Conservation (phyloP, 23 tunicate species). For the Ascidia mentula region DNA sequence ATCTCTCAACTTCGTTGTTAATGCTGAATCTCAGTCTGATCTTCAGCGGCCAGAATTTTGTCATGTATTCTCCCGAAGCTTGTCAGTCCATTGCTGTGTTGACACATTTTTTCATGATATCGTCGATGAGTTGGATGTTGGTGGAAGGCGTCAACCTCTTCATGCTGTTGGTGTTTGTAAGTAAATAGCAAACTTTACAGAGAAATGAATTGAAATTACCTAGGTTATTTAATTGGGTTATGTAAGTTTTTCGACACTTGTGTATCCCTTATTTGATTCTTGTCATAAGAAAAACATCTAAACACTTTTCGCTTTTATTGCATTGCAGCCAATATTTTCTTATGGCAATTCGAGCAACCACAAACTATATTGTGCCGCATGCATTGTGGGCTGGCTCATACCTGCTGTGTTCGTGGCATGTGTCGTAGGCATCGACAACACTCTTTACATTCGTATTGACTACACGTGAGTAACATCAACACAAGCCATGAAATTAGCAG, state of each 20-base stretch:
- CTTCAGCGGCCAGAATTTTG: conserved; percentile 7
- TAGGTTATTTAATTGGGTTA: too few relatives aligned
- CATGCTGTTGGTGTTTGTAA: conserved; percentile 1
- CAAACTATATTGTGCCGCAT: too few relatives aligned
- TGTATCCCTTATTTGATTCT: too few relatives aligned
- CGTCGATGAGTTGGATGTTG: conserved; percentile 22
- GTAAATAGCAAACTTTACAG: too few relatives aligned
- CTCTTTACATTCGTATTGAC: neutral
- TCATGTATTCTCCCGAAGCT: neutral
- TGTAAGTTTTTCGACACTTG: too few relatives aligned
- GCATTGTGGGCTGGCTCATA: conserved; percentile 25
- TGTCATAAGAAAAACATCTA: too few relatives aligned
- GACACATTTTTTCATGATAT: conserved; percentile 23
- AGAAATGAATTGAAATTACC: too few relatives aligned
- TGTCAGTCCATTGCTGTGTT: conserved; percentile 31
- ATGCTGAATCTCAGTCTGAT: conserved; percentile 10
- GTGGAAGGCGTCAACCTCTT: conserved; percentile 13
- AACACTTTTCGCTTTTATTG: too few relatives aligned
- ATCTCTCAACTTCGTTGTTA: neutral
- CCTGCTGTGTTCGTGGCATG: conserved; percentile 21
- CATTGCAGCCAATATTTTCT: too few relatives aligned
- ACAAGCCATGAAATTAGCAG: too few relatives aligned
- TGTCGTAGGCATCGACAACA: neutral
- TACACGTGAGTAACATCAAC: neutral
- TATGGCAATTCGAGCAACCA: too few relatives aligned